These are phyloP conservation scores for Oxycera nigricornis DNA, from an alignment of 2,888 invertebrate genomes.

Conservation along the genomic window DNA sequence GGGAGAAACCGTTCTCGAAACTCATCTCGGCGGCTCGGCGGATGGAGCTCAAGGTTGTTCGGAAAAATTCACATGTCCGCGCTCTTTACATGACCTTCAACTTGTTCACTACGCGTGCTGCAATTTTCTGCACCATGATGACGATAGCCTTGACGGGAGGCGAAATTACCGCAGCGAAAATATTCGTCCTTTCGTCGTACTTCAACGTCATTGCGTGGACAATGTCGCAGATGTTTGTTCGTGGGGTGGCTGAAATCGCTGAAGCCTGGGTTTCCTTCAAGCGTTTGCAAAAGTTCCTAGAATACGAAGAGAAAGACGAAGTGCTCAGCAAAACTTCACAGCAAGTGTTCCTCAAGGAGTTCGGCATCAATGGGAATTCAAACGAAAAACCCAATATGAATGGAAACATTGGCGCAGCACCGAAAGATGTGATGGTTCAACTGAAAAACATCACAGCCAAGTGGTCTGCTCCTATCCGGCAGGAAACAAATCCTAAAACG, in stretches of 20 bases:
- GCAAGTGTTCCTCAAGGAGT: slow-evolving; percentile 36
- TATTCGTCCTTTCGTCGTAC: slow-evolving; percentile 66
- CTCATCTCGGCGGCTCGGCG: slow-evolving; percentile 74
- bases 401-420: slow-evolving; percentile 7
- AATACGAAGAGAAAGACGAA: slow-evolving; percentile 58
- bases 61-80: slow-evolving; percentile 69
- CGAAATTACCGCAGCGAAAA: slow-evolving; percentile 70
- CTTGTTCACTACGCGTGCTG: slow-evolving; percentile 81
- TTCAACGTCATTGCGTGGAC: slow-evolving; percentile 66
- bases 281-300: slow-evolving; percentile 66
- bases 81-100: slow-evolving; percentile 77
- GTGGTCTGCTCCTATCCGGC: slow-evolving; percentile 55
- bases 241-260: slow-evolving; percentile 79
- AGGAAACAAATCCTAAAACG: background rate
- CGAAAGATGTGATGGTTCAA: slow-evolving; percentile 46
- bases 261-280: slow-evolving; percentile 80
- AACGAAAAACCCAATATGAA: slow-evolving; percentile 36
- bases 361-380: slow-evolving; percentile 38
- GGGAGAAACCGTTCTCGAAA: slow-evolving; percentile 85
- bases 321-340: background rate
- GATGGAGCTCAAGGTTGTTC: slow-evolving; percentile 69
- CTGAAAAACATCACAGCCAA: slow-evolving; percentile 60
- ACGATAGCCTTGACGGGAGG: slow-evolving; percentile 72
- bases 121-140: slow-evolving; percentile 77
- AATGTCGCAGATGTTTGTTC: slow-evolving; percentile 67